phyloP scores from a whole-genome alignment of 1,140 invertebrate genomes.

The Heliothis virescens region DNA sequence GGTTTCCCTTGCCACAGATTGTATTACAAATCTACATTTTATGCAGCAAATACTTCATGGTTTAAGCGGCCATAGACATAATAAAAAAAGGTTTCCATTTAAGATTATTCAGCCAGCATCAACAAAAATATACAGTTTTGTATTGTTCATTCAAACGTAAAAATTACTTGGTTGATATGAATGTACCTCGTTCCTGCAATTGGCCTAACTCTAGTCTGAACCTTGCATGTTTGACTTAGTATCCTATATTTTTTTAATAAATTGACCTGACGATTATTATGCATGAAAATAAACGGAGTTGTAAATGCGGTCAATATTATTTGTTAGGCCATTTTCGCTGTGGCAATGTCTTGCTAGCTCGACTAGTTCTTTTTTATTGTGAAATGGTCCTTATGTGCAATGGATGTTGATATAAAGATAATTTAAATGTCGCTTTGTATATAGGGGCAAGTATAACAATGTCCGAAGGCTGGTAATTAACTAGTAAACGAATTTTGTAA shows the following conservation, averaged over 20 bases:
- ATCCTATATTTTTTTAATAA: slow-evolving; percentile 13
- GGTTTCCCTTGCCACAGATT: not conserved
- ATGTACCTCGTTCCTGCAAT: not conserved
- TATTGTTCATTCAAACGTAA: too few species aligned
- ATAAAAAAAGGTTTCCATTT: too few species aligned
- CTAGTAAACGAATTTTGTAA: slow-evolving; percentile 43
- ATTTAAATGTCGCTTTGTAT: slow-evolving; percentile 34
- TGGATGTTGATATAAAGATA: slow-evolving; percentile 1
- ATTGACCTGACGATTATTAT: not conserved
- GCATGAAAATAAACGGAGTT: not conserved
- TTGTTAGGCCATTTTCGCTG: slow-evolving; percentile 16
- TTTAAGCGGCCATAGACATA: too few species aligned
- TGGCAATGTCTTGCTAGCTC: not conserved
- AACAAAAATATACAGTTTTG: too few species aligned
- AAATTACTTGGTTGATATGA: too few species aligned
- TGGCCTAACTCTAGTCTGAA: slow-evolving; percentile 30
- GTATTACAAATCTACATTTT: not conserved
- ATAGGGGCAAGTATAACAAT: slow-evolving; percentile 27
- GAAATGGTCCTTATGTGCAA: not conserved
- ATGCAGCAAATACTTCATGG: too few species aligned
- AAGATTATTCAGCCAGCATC: too few species aligned
- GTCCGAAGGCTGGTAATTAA: slow-evolving; percentile 37
- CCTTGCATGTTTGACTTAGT: slow-evolving; percentile 1
- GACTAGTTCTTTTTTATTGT: not conserved
- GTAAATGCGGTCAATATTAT: not conserved